A percentile compares a stretch with the other conserved stretches of the same genome.
These are phyloP conservation scores for Apamea sordens DNA, from an alignment of 2,888 invertebrate genomes.

Conservation along the genomic window DNA sequence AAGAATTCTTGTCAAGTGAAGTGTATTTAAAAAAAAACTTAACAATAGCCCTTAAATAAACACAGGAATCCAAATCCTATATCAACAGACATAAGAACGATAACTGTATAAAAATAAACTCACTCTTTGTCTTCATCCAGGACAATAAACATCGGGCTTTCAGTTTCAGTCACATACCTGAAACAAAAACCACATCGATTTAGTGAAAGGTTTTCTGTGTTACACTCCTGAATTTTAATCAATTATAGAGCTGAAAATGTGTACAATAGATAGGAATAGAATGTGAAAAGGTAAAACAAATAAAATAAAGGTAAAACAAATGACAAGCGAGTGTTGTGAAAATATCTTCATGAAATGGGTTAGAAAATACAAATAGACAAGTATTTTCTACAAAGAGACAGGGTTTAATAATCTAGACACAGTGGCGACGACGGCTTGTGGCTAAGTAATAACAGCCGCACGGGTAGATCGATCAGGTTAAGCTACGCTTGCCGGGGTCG, in stretches of 20 bases:
- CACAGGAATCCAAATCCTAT: constrained; percentile 8
- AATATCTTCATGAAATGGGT: background rate
- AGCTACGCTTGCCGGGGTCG: too few species aligned
- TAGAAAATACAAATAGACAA: background rate
- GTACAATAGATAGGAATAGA: constrained; percentile 3
- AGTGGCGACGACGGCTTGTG: too few species aligned
- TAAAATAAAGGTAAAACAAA: background rate
- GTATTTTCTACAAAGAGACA: background rate
- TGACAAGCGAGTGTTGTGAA: background rate
- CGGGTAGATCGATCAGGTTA: too few species aligned
- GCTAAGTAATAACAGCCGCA: too few species aligned
- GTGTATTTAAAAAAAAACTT: background rate
- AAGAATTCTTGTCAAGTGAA: background rate
- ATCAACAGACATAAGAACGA: background rate
- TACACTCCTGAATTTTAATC: constrained; percentile 22
- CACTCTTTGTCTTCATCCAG: constrained; percentile 35
- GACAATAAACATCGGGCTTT: constrained; percentile 27
- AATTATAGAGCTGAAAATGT: constrained; percentile 20
- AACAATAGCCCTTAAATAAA: background rate
- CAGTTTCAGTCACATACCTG: constrained; percentile 53
- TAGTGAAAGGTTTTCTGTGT: constrained; percentile 44
- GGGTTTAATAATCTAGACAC: background rate
- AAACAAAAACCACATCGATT: constrained; percentile 49
- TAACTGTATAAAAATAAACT: constrained; percentile 9
- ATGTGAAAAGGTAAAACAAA: background rate